Base-by-base conservation (phyloP, 2,888 invertebrate genomes). In the Caenorhabditis wallacei region DNA sequence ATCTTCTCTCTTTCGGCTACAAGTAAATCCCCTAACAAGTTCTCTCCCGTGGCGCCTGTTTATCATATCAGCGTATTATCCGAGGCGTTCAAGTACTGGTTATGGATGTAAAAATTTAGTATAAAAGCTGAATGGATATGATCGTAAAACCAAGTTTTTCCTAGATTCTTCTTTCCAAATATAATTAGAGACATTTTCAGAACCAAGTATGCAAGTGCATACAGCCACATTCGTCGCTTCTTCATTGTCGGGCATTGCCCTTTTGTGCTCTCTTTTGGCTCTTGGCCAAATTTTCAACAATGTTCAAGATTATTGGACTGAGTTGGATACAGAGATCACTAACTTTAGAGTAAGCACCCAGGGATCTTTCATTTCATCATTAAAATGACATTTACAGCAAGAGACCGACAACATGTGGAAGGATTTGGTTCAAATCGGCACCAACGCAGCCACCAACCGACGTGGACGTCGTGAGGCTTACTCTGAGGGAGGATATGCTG, bases 331-430 rank as follows among this genome's bases (percentile, higher is more conserved):
- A 13, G 86, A 86, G 66, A 88, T 88, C 59, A 53, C 54, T 30
- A 57, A 43, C 30, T 88, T 88, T 80, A 79, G 84, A 78, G 87
- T 87, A 20, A 79, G 64, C 2, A 30, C 26, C 4, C 18, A 10
- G 13, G n/a, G 13, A 11, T 40, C 18, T 30, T 13, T 22, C 18
- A 35, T 16, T 48, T 18, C 46, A 40, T 35, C 37, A 11, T 11
- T 37, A 68, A 53, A 61, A 8, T 16, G 16, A 5, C 40, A 30
- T 40, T 22, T 79, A 5, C 24, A 88, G 85, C 56, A 76, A 16
- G 82, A 84, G 40, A 90, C 90, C 37, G 90, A 90, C 48, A 86
- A 88, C 71, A 84, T 91, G 80, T 91, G 91, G 91, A 84, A 83
- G 54, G 90, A 91, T 66, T 79, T 91, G 85, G 88, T 91, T 57